Evolutionary conservation across 1,140 invertebrate species (phyloP), one percentile per base, ranked within the genome.

Genomic region (Drosophila melanogaster): DNA sequence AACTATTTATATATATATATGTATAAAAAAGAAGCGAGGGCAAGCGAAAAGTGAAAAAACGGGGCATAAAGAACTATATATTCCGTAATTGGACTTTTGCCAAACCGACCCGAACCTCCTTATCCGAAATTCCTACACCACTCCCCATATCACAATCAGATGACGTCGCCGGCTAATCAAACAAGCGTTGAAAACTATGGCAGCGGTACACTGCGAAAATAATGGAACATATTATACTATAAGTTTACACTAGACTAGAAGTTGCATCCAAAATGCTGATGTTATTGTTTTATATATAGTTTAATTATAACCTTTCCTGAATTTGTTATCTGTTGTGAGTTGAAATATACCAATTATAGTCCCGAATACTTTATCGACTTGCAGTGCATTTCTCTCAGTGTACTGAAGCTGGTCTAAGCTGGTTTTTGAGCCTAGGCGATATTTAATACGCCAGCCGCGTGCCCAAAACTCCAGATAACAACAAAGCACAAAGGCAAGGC

Each of bases 11-110:
- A 38, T 11, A 4, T 8, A 37, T 46, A n/a, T 19, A 37, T 46
- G 12, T 19, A 33, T 12, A 41, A 19, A 2, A 2, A 35, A 37
- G 7, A 17, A 38, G 60, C 10, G 12, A 35, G 22, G 22, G 26
- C 15, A 22, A 17, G 19, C 22, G 46, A 17, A 51, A 38, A 12
- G n/a, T n/a, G 30, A n/a, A 43, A 65, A 51, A 65, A 64, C 22
- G 37, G 38, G 46, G 47, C 40, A 46, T 69, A 38, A 67, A 46
- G 41, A 67, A 69, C 3, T 22, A 69, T 67, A 44, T 46, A 69
- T 66, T 53, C 43, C 60, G 65, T 69, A 69, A 69, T 69, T 69
- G 65, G 60, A 66, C 65, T 69, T 69, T 69, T 66, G 65, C 65
- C 43, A 46, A 69, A 24, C 47, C 46, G 33, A 69, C 40, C 64